Evolutionary conservation across 2,113 vertebrate genomes (phyloP), one percentile per base, ranked within the genome.

Genomic region (Cyanistes caeruleus): DNA sequence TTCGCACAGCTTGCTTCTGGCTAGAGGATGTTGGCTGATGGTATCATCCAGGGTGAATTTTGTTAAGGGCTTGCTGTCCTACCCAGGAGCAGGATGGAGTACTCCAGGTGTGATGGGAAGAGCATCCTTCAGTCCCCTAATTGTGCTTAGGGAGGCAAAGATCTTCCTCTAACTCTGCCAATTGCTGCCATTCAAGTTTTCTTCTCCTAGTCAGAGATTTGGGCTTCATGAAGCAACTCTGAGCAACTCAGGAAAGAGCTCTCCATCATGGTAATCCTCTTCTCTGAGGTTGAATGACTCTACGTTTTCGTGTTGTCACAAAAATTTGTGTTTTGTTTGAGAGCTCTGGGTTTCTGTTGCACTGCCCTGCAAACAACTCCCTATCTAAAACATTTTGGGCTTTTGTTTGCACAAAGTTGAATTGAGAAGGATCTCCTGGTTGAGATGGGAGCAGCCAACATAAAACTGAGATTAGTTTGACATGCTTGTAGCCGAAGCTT

Each of bases 241-340:
- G 67, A 76, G 33, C 24, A 18, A 5, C 3, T 59, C 33, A 67
- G 44, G 52, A 72, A 63, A 23, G 52, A 63, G 43, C 35, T 10
- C 33, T 81, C 41, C 31, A 4, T 80, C 39, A 6, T 11, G 33
- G 39, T 43, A 43, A 35, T 48, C 21, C 37, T 35, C 51, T 63
- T 63, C 58, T 89, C 48, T 49, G 70, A 63, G 33, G 5, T 2
- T 62, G 25, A 37, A 53, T 31, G 24, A 10, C 15, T 49, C 17
- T 22, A 1, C 1, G 0, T 53, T 44, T 67, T 74, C 30, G 30
- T 1, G 0, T 53, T 55, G 11, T 30, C 14, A 48, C 4, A 10
- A 49, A 86, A 64, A 33, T 60, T 18, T 3, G 6, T 25, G 4
- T 79, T 83, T 59, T 1, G 2, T 46, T 67, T 75, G 37, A n/a